phyloP scores from a whole-genome alignment of 2,113 vertebrate species.

The Scalopus aquaticus region DNA sequence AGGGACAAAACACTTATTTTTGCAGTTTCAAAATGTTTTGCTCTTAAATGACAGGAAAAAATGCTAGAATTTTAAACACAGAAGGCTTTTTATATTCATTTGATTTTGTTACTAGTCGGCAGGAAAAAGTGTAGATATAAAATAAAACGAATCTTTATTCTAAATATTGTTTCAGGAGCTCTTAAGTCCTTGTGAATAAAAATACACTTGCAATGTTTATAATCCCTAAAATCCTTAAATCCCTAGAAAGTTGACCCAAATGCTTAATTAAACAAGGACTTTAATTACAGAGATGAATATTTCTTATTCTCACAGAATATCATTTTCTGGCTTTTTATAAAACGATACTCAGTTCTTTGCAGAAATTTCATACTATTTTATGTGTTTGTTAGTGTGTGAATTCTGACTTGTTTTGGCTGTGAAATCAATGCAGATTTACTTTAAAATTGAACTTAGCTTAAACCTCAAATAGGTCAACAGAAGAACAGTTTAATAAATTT shows the following conservation, averaged over 20 bases:
- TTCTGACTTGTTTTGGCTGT: background rate
- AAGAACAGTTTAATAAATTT: background rate
- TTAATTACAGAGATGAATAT: slow-evolving; percentile 31
- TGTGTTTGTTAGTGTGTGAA: background rate
- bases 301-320: slow-evolving; percentile 35
- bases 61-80: slow-evolving; percentile 1
- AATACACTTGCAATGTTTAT: slow-evolving; percentile 50
- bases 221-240: slow-evolving; percentile 32
- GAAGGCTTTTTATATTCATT: background rate
- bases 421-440: background rate
- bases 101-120: slow-evolving; percentile 25
- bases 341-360: background rate
- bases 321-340: background rate
- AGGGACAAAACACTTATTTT: background rate
- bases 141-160: slow-evolving; percentile 10
- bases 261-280: slow-evolving; percentile 47
- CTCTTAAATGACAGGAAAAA: background rate
- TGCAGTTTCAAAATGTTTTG: background rate
- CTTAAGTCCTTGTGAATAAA: slow-evolving; percentile 45
- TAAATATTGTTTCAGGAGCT: slow-evolving; percentile 50
- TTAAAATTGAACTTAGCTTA: background rate
- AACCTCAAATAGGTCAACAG: background rate
- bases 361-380: background rate
- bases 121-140: background rate
- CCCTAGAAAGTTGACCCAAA: slow-evolving; percentile 41